Conservation (phyloP, 2,113 vertebrate species). For the Xiphophorus couchianus region DNA sequence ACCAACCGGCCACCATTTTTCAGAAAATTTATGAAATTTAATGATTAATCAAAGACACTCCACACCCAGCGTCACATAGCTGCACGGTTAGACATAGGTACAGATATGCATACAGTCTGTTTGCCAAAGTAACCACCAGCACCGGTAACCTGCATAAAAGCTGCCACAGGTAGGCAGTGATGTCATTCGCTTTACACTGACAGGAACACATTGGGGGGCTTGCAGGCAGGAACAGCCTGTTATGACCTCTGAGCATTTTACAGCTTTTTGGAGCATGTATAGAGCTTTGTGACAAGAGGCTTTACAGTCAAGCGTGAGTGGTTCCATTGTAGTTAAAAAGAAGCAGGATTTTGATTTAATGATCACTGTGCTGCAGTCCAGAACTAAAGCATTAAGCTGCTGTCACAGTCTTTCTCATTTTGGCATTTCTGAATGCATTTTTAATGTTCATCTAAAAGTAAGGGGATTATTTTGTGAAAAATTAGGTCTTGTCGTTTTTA, state of each 20-base stretch:
- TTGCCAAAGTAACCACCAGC: conserved; percentile 46
- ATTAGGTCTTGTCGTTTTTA: background rate
- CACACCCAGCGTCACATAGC: conserved; percentile 8
- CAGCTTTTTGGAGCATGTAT: conserved; percentile 35
- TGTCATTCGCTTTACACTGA: conserved; percentile 61
- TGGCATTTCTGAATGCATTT: background rate
- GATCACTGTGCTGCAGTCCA: conserved; percentile 19
- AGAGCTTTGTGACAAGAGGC: conserved; percentile 45
- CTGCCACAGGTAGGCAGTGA: conserved; percentile 64
- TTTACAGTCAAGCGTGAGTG: conserved; percentile 30
- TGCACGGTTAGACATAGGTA: background rate
- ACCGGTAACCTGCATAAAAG: conserved; percentile 61
- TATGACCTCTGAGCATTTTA: conserved; percentile 51
- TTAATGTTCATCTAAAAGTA: background rate
- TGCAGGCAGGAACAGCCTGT: conserved; percentile 42
- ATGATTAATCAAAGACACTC: conserved; percentile 50
- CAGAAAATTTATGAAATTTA: conserved; percentile 23
- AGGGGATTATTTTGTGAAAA: background rate
- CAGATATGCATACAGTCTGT: conserved; percentile 13
- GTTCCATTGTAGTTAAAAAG: conserved; percentile 25
- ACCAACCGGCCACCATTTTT: conserved; percentile 37
- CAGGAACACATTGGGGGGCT: conserved; percentile 52
- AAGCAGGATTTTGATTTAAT: conserved; percentile 31
- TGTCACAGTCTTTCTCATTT: background rate
- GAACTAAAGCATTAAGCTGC: conserved; percentile 46